Evolutionary conservation across 2,888 invertebrate genomes (phyloP), one percentile per base, ranked within the genome.

Genomic region (Danaus chrysippus): DNA sequence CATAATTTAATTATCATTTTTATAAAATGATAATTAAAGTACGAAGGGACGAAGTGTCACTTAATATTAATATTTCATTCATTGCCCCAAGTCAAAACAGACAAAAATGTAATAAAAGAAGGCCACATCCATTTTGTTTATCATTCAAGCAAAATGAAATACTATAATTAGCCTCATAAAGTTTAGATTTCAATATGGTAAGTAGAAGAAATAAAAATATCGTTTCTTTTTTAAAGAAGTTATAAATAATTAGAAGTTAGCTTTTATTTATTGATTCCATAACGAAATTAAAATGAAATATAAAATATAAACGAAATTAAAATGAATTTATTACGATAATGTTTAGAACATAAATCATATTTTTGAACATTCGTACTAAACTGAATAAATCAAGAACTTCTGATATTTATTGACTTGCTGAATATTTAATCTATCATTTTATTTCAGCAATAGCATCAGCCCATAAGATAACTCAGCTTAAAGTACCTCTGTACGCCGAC

Each of bases 401-500:
- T 34, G 23, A 34, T 34, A 34, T 34, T 34, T 34, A 34, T 34
- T 34, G 23, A 34, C 2, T 34, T 34, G 3, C 41, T 15, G 43
- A 9, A 34, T 42, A 23, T 12, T 8, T 63, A 65, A 68, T 63
- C 65, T 74, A 74, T 64, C 74, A 64, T 53, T 61, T 68, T 67
- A 66, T 69, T 65, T 10, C 86, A 89, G 91, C 84, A 66, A 76
- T 89, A 73, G 79, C 88, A 69, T 84, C 87, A 61, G 90, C 87
- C 59, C 86, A 90, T 74, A 82, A 89, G 72, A 89, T 91, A 71
- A 87, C 86, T 1, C 86, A 90, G 72, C 78, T 90, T 58, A 84
- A 87, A 70, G 90, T 91, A 62, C 91, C 90, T 5, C 73, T 90
- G 62, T 87, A 89, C 68, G 91, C 90, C 5, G 91, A 91, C 71